Conservation (phyloP, 2,113 vertebrate species). For the Poicephalus gulielmi region DNA sequence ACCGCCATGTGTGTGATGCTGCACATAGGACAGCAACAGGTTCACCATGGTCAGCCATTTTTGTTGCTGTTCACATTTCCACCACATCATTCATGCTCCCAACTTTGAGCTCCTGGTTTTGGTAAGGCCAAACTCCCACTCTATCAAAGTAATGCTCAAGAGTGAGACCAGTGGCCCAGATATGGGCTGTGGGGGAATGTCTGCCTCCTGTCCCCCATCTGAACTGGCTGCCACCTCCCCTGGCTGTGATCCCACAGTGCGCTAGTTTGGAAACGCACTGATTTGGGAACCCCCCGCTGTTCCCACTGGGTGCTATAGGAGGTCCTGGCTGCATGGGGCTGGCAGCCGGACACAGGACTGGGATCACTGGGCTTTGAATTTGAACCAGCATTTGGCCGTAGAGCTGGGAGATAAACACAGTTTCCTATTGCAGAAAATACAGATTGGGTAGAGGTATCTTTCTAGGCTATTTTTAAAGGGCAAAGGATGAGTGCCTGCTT, state of each 20-base stretch:
- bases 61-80: neutral
- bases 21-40: rapidly evolving
- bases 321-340: rapidly evolving
- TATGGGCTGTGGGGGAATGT: rapidly evolving
- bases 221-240: neutral
- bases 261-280: neutral
- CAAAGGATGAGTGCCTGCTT: neutral
- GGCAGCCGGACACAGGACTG: neutral
- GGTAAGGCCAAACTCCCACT: neutral
- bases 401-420: neutral
- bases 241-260: rapidly evolving
- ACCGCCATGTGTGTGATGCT: neutral
- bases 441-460: neutral
- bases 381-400: neutral
- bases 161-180: neutral
- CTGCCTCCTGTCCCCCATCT: neutral
- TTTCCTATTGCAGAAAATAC: neutral
- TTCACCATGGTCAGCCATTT: neutral
- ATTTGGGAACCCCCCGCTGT: neutral
- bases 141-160: neutral
- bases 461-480: neutral
- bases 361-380: neutral
- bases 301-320: neutral
- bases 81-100: rapidly evolving
- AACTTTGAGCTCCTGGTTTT: neutral